Conservation (phyloP, 2,888 invertebrate genomes). For the Teleogryllus oceanicus region DNA sequence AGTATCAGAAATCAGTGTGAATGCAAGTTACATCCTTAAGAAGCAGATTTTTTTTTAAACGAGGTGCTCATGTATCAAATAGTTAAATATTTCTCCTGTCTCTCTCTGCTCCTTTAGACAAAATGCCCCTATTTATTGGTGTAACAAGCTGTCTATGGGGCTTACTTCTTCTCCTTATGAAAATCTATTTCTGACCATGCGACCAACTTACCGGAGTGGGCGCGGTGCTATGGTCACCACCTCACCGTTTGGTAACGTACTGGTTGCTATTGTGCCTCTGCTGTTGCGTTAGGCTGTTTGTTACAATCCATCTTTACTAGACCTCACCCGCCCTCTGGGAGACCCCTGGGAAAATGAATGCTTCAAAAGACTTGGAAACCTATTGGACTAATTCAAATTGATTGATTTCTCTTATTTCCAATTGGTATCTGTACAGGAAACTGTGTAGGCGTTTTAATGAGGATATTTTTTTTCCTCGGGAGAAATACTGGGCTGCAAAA, state of each 20-base stretch:
- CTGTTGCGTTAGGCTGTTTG: constrained; percentile 23
- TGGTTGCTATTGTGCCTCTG: constrained; percentile 35
- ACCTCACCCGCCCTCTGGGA: neutral
- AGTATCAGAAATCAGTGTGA: too few relatives aligned
- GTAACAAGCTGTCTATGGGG: constrained; percentile 88
- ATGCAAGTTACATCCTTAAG: too few relatives aligned
- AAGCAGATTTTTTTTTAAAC: neutral
- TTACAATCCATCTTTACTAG: neutral
- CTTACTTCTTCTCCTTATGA: constrained; percentile 68
- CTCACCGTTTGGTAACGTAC: constrained; percentile 43
- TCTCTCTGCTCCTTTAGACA: constrained; percentile 46
- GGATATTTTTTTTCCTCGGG: neutral
- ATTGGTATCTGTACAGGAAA: neutral
- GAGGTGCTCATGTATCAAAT: neutral
- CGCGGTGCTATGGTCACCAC: constrained; percentile 37
- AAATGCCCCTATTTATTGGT: constrained; percentile 78
- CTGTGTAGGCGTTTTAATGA: neutral
- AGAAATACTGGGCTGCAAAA: too few relatives aligned
- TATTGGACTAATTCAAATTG: neutral
- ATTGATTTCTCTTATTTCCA: too few relatives aligned
- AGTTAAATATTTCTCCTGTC: constrained; percentile 26
- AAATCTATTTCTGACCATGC: constrained; percentile 60
- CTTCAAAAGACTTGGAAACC: neutral
- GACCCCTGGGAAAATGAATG: neutral
- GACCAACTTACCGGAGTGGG: constrained; percentile 40